phyloP scores from a whole-genome alignment of 1,140 invertebrate species.

The Lordiphosa stackelbergi region DNA sequence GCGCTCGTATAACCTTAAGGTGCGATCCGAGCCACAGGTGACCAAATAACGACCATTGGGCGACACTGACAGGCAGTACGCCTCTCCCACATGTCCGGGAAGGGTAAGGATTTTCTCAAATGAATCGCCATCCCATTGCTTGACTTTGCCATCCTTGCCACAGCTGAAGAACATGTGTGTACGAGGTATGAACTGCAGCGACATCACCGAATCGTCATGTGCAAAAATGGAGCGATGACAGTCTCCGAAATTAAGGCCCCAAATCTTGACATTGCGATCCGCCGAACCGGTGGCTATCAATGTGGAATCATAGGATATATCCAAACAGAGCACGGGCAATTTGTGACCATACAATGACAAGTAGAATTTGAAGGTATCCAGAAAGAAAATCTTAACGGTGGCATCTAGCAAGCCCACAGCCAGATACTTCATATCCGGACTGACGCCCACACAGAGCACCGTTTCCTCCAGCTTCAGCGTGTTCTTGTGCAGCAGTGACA shows the following conservation, averaged over 20 bases:
- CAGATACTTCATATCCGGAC: slow-evolving; percentile 91
- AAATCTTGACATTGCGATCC: slow-evolving; percentile 97
- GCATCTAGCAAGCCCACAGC: slow-evolving; percentile 94
- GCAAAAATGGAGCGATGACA: slow-evolving; percentile 93
- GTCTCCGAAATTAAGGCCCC: slow-evolving; percentile 99
- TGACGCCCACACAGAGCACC: slow-evolving; percentile 89
- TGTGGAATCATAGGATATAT: slow-evolving; percentile 94
- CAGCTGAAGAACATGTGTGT: slow-evolving; percentile 96
- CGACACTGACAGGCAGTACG: slow-evolving; percentile 86
- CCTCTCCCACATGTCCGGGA: slow-evolving; percentile 87
- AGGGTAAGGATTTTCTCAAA: slow-evolving; percentile 94
- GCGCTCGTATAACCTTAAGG: slow-evolving; percentile 91
- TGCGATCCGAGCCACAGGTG: slow-evolving; percentile 92
- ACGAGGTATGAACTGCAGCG: slow-evolving; percentile 90
- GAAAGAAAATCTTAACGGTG: slow-evolving; percentile 97
- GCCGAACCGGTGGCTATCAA: slow-evolving; percentile 95
- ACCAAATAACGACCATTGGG: slow-evolving; percentile 89
- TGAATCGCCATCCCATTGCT: slow-evolving; percentile 97
- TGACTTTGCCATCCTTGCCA: slow-evolving; percentile 95
- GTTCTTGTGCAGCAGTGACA: slow-evolving; percentile 88
- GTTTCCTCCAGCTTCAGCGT: slow-evolving; percentile 92
- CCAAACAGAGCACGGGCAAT: slow-evolving; percentile 94
- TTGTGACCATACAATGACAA: slow-evolving; percentile 97
- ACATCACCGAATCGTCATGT: slow-evolving; percentile 96
- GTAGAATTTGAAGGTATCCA: slow-evolving; percentile 97